Base-by-base conservation (phyloP, 2,113 vertebrate species). In the Pelusios castaneus region DNA sequence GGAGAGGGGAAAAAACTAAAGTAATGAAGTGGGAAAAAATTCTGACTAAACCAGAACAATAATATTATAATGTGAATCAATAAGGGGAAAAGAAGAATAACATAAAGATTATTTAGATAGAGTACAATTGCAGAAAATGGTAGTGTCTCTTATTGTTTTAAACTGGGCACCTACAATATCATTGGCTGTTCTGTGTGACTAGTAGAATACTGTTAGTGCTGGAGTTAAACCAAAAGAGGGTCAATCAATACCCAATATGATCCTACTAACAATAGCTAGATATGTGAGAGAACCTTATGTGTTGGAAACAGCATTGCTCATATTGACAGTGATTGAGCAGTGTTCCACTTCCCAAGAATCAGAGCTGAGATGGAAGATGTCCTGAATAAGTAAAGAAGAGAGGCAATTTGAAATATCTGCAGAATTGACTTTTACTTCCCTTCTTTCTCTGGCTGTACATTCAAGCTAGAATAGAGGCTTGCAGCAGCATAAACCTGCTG, bases 11-110 rank as follows among this genome's bases (percentile, higher is more conserved):
- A 91, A 94, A 96, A 82, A 38, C 88, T 95, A 95, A 90, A n/a
- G 92, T 96, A 98, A 97, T 91, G 92, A 97, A 97, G 91, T 45
- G 94, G 95, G 96, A 96, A 86, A 96, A 92, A 96, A 92, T 86
- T 47, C 90, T 89, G 86, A 85, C 91, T 96, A 87, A 96, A 92
- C 67, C 88, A 80, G 49, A 93, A 95, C 94, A 97, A 93, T 95
- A 34, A 91, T 97, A 97, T 96, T 92, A 89, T 94, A 97, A 95
- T 90, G 80, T 91, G 78, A 95, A 96, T 95, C 95, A 94, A 97
- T 89, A 95, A 93, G 56, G 81, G 87, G 96, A 95, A 90, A 19
- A 89, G 89, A 12, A 29, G 92, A 95, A 94, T 45, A 29, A 86
- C 82, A 94, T 91, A 27, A 94, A 82, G 78, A 82, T 91, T 88